Conservation (phyloP, 35 echinoderm and acorn worm species). For the Ophiothrix spiculata region DNA sequence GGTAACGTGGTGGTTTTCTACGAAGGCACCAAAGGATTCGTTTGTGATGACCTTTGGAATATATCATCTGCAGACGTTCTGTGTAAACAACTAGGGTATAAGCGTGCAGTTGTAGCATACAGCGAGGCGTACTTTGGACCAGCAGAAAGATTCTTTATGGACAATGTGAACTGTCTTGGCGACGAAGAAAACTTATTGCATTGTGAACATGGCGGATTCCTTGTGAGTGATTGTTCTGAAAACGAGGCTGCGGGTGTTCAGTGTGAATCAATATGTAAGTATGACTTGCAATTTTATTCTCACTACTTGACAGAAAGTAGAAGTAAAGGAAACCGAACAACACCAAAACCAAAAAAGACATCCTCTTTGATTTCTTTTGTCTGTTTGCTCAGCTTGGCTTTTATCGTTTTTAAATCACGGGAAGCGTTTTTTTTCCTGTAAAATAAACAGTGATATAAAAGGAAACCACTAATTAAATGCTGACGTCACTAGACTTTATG, state of each 20-base stretch:
- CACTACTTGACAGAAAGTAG: no score
- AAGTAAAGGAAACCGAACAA: no score
- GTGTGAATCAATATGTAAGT: not conserved
- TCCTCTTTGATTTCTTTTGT: no score
- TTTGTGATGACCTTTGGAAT: conserved; percentile 36
- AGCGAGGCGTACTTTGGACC: not conserved
- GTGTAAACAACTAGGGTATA: conserved; percentile 41
- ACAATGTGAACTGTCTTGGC: not conserved
- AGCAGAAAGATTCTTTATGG: not conserved
- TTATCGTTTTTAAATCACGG: no score
- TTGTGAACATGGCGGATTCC: not conserved
- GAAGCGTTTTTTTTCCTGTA: no score
- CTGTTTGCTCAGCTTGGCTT: no score
- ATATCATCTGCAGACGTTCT: conserved; percentile 7
- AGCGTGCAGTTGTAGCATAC: not conserved
- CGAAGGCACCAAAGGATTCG: conserved; percentile 10
- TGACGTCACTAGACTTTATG: no score
- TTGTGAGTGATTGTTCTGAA: not conserved
- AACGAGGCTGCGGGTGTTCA: not conserved
- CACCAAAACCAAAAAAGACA: no score
- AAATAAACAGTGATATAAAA: no score
- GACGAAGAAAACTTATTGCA: not conserved
- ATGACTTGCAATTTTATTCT: not conserved
- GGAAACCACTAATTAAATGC: no score
- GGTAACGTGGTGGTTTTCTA: not conserved